phyloP scores from a whole-genome alignment of 2,113 vertebrate genomes.

The Myxocyprinus asiaticus region DNA sequence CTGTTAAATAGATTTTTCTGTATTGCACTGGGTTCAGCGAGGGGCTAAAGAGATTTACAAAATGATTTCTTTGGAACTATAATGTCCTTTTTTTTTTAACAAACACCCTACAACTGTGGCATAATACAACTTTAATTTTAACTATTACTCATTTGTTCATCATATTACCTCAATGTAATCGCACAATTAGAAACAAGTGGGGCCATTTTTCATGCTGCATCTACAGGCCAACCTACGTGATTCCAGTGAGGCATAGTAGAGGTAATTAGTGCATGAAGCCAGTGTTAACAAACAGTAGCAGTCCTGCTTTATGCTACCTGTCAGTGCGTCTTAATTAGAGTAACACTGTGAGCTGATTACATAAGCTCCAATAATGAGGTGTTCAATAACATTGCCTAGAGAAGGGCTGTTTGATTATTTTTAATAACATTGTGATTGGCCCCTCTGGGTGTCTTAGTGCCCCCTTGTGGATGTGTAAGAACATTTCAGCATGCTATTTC shows the following conservation, averaged over 20 bases:
- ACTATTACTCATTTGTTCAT: neutral
- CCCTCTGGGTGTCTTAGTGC: conserved; percentile 37
- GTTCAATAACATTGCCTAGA: conserved; percentile 39
- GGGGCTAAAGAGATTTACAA: too few relatives aligned
- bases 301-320: conserved; percentile 22
- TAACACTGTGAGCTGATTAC: conserved; percentile 43
- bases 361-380: conserved; percentile 59
- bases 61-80: too few relatives aligned
- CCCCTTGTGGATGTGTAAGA: conserved; percentile 52
- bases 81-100: too few relatives aligned
- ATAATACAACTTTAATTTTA: neutral
- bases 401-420: conserved; percentile 21
- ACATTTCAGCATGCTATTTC: conserved; percentile 18
- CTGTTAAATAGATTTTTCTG: too few relatives aligned
- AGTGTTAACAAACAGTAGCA: neutral
- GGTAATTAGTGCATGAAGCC: conserved; percentile 14
- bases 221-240: neutral
- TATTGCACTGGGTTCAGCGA: too few relatives aligned
- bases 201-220: neutral
- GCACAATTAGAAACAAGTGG: neutral
- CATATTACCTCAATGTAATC: too few relatives aligned
- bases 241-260: neutral
- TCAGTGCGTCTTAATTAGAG: conserved; percentile 19
- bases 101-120: too few relatives aligned
- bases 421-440: neutral